A percentile compares a stretch with the other conserved stretches of the same genome.
These are phyloP conservation scores for Sebastes itinus DNA, from an alignment of 2,797 vertebrate species.

Conservation along the genomic window DNA sequence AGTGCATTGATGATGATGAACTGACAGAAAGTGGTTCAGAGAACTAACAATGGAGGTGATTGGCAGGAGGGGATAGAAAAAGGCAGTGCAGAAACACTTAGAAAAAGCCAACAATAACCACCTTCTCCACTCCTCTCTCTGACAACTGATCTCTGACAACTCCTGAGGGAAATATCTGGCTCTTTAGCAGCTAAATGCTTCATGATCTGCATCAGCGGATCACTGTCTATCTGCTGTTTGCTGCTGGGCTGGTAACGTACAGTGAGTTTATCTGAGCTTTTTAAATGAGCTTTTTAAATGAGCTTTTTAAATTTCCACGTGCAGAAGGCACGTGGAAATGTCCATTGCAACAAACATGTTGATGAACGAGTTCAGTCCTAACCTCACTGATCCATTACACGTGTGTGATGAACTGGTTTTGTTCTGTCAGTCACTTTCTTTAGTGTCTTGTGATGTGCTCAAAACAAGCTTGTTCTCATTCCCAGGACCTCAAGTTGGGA, in stretches of 20 bases:
- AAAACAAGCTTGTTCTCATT: no score
- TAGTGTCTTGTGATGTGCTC: neutral
- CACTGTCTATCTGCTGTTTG: no score
- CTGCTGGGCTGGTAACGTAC: no score
- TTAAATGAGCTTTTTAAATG: no score
- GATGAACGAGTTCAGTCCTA: neutral
- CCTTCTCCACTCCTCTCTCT: no score
- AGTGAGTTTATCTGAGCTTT: no score
- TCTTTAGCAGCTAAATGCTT: no score
- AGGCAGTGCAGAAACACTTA: neutral
- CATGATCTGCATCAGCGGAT: no score
- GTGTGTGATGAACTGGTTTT: neutral
- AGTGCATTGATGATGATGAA: slow-evolving; percentile 58
- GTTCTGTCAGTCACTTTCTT: neutral
- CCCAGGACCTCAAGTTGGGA: no score
- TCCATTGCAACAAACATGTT: neutral
- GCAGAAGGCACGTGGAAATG: neutral
- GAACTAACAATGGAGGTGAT: slow-evolving; percentile 9
- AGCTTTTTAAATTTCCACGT: no score
- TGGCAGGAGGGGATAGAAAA: slow-evolving; percentile 11
- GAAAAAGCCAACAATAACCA: no score
- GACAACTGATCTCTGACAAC: neutral
- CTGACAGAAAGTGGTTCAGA: slow-evolving; percentile 30
- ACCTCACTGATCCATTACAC: neutral
- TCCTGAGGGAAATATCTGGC: neutral